phyloP scores from a whole-genome alignment of 2,888 invertebrate genomes.

The Platycheirus albimanus region DNA sequence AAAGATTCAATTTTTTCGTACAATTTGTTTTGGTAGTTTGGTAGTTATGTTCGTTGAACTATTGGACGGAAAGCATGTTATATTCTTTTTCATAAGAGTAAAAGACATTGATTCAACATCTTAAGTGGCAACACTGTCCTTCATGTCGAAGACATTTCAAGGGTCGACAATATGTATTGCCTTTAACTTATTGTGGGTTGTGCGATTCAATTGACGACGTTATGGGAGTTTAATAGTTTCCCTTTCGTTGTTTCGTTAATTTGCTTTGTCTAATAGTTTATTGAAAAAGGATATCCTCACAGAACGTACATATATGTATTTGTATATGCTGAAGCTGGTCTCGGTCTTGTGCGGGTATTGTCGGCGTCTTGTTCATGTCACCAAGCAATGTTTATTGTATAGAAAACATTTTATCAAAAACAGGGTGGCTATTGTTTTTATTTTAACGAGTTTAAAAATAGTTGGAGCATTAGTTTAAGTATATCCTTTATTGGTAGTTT shows the following conservation, averaged over 20 bases:
- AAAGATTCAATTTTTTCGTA: neutral
- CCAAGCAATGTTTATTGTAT: constrained; percentile 3
- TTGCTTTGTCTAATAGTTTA: constrained; percentile 56
- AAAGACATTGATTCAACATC: too few species aligned
- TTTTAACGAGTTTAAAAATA: constrained; percentile 34
- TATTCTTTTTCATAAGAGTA: too few species aligned
- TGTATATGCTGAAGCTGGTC: too few species aligned
- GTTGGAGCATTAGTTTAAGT: constrained; percentile 25
- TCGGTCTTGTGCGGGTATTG: neutral
- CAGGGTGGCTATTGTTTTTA: constrained; percentile 12
- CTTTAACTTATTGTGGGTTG: constrained; percentile 13
- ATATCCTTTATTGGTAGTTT: constrained; percentile 46
- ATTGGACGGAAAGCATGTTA: too few species aligned
- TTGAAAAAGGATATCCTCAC: constrained; percentile 6
- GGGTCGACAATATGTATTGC: neutral
- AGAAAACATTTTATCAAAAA: constrained; percentile 10
- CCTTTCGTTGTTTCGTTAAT: constrained; percentile 44
- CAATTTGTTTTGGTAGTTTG: too few species aligned
- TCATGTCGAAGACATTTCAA: neutral
- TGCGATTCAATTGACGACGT: constrained; percentile 8
- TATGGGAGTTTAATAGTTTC: constrained; percentile 35
- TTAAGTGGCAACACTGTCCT: constrained; percentile 1
- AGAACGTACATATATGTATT: neutral
- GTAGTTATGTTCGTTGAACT: too few species aligned
- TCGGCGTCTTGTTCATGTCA: constrained; percentile 2